These are phyloP conservation scores for Micrasema longulum DNA, from an alignment of 1,140 invertebrate species.

Conservation along the genomic window DNA sequence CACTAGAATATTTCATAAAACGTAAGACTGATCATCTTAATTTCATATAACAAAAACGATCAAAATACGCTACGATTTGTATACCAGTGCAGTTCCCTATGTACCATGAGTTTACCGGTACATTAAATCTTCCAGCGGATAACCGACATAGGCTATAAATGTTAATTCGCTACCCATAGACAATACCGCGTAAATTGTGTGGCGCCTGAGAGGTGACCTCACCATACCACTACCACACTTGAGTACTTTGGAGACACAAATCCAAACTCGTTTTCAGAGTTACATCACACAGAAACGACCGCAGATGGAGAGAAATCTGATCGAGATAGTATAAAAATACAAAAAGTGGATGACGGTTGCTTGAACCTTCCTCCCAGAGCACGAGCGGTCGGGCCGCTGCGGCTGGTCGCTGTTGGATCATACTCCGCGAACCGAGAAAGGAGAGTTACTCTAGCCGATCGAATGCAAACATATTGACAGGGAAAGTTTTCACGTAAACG, in stretches of 20 bases:
- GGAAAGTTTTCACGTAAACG: conserved; percentile 32
- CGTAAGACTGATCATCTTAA: too few relatives aligned
- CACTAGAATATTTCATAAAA: too few relatives aligned
- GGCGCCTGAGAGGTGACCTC: conserved; percentile 27
- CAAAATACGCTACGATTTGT: too few relatives aligned
- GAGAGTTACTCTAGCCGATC: conserved; percentile 28
- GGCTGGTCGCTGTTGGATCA: conserved; percentile 17
- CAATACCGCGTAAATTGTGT: not conserved
- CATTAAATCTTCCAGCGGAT: not conserved
- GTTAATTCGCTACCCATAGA: conserved; percentile 1
- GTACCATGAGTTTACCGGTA: too few relatives aligned
- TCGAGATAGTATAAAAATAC: not conserved
- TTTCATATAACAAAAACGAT: too few relatives aligned
- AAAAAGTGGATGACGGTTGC: not conserved
- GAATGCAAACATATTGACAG: conserved; percentile 32
- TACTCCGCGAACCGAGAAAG: conserved; percentile 20
- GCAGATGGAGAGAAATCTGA: not conserved
- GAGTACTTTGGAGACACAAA: not conserved
- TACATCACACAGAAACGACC: not conserved
- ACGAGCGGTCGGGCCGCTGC: not conserved
- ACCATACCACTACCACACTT: not conserved
- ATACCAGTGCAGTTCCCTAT: too few relatives aligned
- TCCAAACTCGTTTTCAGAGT: not conserved
- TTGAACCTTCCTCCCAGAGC: not conserved
- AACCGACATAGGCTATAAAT: conserved; percentile 10